Conservation (phyloP, 2,113 vertebrate genomes). For the Litocranius walleri region DNA sequence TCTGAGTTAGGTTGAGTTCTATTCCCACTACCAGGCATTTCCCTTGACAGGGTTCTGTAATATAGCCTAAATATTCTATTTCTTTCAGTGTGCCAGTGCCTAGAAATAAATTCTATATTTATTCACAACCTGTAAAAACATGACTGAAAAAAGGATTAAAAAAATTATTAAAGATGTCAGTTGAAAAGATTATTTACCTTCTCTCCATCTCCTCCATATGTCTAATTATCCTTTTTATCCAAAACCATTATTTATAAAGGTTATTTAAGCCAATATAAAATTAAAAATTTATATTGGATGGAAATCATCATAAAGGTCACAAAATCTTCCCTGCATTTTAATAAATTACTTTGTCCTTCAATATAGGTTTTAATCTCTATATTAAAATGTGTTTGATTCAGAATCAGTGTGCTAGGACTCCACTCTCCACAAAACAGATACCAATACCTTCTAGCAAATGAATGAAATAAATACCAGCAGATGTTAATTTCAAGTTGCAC, state of each 20-base stretch:
- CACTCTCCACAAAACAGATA: not conserved
- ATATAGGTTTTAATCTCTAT: not conserved
- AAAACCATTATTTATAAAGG: slow-evolving; percentile 17
- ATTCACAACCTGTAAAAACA: not conserved
- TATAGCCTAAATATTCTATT: not conserved
- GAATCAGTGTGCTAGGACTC: not conserved
- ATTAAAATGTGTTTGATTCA: not conserved
- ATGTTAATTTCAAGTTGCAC: slow-evolving; percentile 4
- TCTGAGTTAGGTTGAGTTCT: not conserved
- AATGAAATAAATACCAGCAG: not conserved
- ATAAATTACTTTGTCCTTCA: not conserved
- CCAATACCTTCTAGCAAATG: not conserved
- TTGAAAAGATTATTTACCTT: not conserved
- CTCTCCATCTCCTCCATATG: not conserved
- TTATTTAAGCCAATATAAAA: slow-evolving; percentile 15
- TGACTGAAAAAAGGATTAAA: not conserved
- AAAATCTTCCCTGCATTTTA: not conserved
- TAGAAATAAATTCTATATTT: not conserved
- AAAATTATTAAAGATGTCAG: not conserved
- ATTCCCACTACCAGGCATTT: not conserved
- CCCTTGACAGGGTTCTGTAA: not conserved
- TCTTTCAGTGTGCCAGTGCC: not conserved
- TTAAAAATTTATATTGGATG: not conserved
- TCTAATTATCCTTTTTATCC: not conserved
- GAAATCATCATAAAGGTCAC: not conserved